Evolutionary conservation across 2,888 invertebrate species (phyloP).

Genomic region (Gerosis bhagava): DNA sequence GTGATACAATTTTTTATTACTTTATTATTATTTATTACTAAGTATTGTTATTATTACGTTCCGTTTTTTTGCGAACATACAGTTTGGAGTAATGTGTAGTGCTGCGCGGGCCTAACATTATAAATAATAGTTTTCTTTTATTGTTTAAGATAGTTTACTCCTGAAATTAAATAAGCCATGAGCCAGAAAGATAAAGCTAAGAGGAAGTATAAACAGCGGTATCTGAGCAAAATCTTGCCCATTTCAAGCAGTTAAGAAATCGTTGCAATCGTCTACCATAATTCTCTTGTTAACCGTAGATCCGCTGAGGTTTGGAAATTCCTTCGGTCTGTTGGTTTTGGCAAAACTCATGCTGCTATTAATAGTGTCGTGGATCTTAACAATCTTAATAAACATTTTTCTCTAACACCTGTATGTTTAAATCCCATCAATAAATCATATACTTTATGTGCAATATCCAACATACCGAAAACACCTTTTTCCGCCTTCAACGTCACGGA

Average conservation of each 20-base stretch:
- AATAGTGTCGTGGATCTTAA: not conserved
- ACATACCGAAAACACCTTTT: not conserved
- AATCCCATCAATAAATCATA: not conserved
- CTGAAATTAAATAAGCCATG: not conserved
- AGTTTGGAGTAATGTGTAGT: too few relatives aligned
- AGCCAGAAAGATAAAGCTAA: not conserved
- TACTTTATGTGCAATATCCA: not conserved
- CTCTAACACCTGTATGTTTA: not conserved
- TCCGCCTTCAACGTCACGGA: not conserved
- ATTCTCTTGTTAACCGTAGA: too few relatives aligned
- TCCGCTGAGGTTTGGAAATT: slow-evolving; percentile 1
- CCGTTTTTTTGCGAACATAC: too few relatives aligned
- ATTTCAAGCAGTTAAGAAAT: not conserved
- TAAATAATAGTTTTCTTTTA: too few relatives aligned
- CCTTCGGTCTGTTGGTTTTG: not conserved
- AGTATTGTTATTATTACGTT: too few relatives aligned
- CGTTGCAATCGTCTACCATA: not conserved
- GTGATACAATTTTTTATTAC: too few relatives aligned
- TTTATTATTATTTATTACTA: too few relatives aligned
- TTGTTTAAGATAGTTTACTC: too few relatives aligned
- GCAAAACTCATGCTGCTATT: not conserved
- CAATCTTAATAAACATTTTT: not conserved
- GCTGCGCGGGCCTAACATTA: too few relatives aligned
- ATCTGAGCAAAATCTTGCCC: not conserved
- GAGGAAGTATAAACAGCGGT: not conserved